These are phyloP conservation scores for Trachemys scripta DNA, from an alignment of 2,113 vertebrate genomes.

Conservation along the genomic window DNA sequence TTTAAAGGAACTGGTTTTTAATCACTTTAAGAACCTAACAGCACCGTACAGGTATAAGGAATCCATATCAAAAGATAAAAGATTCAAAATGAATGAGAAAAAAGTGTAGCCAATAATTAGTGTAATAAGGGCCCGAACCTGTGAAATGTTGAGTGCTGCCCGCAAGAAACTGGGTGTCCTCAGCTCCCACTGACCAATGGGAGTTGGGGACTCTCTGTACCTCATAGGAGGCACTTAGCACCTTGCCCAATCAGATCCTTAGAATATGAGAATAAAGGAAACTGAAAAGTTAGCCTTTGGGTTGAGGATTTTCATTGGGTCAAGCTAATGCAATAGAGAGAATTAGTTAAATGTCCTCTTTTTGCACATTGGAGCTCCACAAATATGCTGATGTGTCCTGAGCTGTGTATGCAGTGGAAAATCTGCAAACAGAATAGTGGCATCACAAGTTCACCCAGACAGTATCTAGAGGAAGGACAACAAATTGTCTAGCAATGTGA, in stretches of 20 bases:
- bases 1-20: not conserved
- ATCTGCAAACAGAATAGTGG: not conserved
- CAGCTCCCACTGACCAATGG: not conserved
- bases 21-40: not conserved
- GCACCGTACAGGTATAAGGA: not conserved
- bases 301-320: not conserved
- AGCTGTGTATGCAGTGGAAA: not conserved
- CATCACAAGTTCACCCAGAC: not conserved
- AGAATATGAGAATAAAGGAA: not conserved
- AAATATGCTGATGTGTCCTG: not conserved
- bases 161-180: not conserved
- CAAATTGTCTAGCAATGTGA: not conserved
- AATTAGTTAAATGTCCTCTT: not conserved
- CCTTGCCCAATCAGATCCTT: not conserved
- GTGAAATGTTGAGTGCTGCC: accelerated
- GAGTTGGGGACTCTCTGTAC: not conserved
- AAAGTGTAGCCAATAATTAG: not conserved
- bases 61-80: not conserved
- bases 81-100: not conserved
- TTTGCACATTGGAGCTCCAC: not conserved
- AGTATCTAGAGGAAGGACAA: not conserved
- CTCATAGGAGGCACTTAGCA: not conserved
- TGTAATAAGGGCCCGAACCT: not conserved
- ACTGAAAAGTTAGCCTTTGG: not conserved
- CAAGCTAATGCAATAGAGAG: not conserved